Evolutionary conservation across 2,888 invertebrate genomes (phyloP).

Genomic region (Vandiemenella viatica): DNA sequence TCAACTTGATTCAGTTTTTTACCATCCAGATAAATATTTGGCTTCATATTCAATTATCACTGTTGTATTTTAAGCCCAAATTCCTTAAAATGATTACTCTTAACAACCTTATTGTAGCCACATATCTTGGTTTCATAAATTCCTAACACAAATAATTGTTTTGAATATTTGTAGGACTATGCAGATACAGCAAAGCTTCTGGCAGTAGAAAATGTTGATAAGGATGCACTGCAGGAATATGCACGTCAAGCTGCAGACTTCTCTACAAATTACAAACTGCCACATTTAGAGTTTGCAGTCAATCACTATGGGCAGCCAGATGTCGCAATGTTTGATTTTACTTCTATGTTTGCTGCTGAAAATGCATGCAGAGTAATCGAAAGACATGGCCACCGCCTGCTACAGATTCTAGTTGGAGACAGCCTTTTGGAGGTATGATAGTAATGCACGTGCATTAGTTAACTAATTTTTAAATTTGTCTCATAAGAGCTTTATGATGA

Average conservation of each 20-base stretch:
- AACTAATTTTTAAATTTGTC: too few species aligned
- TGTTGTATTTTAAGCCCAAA: too few species aligned
- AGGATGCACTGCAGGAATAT: slow-evolving; percentile 74
- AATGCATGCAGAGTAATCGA: slow-evolving; percentile 78
- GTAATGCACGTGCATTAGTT: neutral
- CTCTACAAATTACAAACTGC: slow-evolving; percentile 74
- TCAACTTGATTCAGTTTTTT: too few species aligned
- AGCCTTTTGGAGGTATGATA: slow-evolving; percentile 71
- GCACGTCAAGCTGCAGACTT: slow-evolving; percentile 91
- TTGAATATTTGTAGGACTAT: slow-evolving; percentile 68
- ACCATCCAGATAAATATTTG: too few species aligned
- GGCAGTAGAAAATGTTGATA: slow-evolving; percentile 78
- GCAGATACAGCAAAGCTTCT: slow-evolving; percentile 79
- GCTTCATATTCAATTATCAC: too few species aligned
- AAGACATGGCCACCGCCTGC: slow-evolving; percentile 56
- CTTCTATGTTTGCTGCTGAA: slow-evolving; percentile 95
- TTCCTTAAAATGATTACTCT: too few species aligned
- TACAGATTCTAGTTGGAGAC: slow-evolving; percentile 89
- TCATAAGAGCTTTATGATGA: too few species aligned
- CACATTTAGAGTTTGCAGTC: slow-evolving; percentile 83
- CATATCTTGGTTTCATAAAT: too few species aligned
- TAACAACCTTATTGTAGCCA: too few species aligned
- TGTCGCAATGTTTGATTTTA: slow-evolving; percentile 97
- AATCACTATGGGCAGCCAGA: slow-evolving; percentile 97
- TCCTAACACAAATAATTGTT: too few species aligned